Percentiles rank a stretch among this genome's conserved stretches.
Evolutionary conservation across 1,140 invertebrate genomes (phyloP).

Genomic region (Aphaenogaster ashmeadi): DNA sequence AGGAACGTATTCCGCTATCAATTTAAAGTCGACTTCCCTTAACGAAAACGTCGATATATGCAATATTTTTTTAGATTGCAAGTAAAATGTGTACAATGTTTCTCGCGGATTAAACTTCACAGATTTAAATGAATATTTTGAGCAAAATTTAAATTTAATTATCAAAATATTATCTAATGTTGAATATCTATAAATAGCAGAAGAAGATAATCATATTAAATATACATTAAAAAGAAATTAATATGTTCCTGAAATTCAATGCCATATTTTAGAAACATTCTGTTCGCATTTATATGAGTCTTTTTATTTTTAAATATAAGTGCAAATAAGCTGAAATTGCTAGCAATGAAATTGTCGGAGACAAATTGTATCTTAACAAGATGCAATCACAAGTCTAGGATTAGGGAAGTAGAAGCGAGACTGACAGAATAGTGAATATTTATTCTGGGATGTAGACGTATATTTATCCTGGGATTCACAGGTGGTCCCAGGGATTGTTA

Average conservation of each 20-base stretch:
- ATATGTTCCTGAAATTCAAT: neutral
- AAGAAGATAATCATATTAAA: neutral
- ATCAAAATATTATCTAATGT: neutral
- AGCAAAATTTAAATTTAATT: neutral
- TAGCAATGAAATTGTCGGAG: neutral
- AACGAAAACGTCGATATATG: neutral
- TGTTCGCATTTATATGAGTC: neutral
- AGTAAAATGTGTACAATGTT: neutral
- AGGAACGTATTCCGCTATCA: neutral
- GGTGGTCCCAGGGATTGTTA: slow-evolving; percentile 95
- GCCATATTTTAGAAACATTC: neutral
- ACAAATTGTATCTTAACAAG: neutral
- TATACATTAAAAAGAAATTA: neutral
- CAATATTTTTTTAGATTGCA: neutral
- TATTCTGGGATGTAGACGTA: neutral
- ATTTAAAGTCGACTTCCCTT: neutral
- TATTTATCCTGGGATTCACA: slow-evolving; percentile 82
- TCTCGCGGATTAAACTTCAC: neutral
- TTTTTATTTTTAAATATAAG: neutral
- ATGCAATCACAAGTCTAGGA: neutral
- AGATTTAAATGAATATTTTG: neutral
- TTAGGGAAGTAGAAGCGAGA: neutral
- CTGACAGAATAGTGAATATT: neutral
- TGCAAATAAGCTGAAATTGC: neutral
- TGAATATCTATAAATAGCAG: neutral